Percentiles rank a stretch among this genome's conserved stretches.
These are phyloP conservation scores for Caenorhabditis elegans DNA, from an alignment of 1,140 invertebrate species.

Conservation along the genomic window DNA sequence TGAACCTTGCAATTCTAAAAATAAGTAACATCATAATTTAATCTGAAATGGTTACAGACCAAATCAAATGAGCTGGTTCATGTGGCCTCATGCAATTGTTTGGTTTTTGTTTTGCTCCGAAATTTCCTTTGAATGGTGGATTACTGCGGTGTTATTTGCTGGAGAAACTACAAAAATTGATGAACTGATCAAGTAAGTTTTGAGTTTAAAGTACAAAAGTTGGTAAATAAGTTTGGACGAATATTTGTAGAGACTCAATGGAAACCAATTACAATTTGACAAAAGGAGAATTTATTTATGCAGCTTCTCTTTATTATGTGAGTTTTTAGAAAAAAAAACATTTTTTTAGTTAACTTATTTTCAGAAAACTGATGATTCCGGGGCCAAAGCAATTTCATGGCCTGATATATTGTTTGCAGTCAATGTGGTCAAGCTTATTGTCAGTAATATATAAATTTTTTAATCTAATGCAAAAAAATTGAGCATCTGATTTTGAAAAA, in stretches of 20 bases:
- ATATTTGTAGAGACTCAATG: not conserved
- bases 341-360: too few relatives aligned
- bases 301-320: not conserved
- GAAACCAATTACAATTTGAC: not conserved
- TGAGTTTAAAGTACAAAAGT: too few relatives aligned
- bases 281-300: not conserved
- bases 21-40: too few relatives aligned
- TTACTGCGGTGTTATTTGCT: not conserved
- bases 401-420: not conserved
- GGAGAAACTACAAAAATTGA: not conserved
- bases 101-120: not conserved
- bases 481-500: not conserved
- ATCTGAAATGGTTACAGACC: too few relatives aligned
- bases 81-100: slow-evolving; percentile 2
- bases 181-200: slow-evolving; percentile 1
- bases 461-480: too few relatives aligned
- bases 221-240: not conserved
- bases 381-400: slow-evolving; percentile 10
- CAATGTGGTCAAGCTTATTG: not conserved
- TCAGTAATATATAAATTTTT: too few relatives aligned
- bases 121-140: slow-evolving; percentile 16
- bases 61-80: slow-evolving; percentile 10
- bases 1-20: too few relatives aligned
- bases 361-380: not conserved
- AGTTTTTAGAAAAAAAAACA: not conserved